Evolutionary conservation across 2,888 invertebrate species (phyloP), one percentile per base, ranked within the genome.

Genomic region (Eubasilissa splendida): DNA sequence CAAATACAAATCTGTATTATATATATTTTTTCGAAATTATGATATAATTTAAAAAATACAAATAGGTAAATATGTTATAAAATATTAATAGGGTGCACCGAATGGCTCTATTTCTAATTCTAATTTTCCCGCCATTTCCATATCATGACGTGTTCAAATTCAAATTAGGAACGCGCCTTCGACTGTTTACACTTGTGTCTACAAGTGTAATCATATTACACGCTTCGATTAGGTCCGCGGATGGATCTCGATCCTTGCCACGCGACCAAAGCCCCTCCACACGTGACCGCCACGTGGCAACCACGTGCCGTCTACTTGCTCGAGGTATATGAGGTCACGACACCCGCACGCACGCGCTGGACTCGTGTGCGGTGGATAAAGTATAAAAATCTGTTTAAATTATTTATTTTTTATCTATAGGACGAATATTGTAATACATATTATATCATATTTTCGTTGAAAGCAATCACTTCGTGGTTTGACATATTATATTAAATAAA

Each of bases 191-290:
- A 76, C 63, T 77, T 68, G 71, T 82, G 82, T 80, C 56, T 82
- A 78, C 82, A 63, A 78, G 78, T 80, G 80, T 82, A 80, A 82
- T 82, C 82, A 63, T 76, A 78, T 82, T 82, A 79, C 79, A 79
- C 70, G 80, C 66, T 54, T 68, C 76, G 75, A 80, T 80, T 80
- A 63, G 63, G 76, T 56, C 50, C 50, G 56, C 76, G 74, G 70
- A 14, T 58, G 75, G 66, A 78, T 74, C 80, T 76, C 63, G 74
- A 80, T 76, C 74, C 74, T 10, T 33, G 68, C 31, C 73, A 66
- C 80, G 77, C 60, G 80, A 12, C 77, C 53, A 75, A 7, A 75
- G 63, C 81, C 78, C 54, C 78, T 54, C 78, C 11, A 22, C 80
- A 80, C 80, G 80, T 42, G 76, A n/a, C 59, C 52, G 66, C 11